A percentile compares a stretch with the other conserved stretches of the same genome.
phyloP scores from a whole-genome alignment of 2,888 invertebrate genomes.

The Hirudinaria manillensis region DNA sequence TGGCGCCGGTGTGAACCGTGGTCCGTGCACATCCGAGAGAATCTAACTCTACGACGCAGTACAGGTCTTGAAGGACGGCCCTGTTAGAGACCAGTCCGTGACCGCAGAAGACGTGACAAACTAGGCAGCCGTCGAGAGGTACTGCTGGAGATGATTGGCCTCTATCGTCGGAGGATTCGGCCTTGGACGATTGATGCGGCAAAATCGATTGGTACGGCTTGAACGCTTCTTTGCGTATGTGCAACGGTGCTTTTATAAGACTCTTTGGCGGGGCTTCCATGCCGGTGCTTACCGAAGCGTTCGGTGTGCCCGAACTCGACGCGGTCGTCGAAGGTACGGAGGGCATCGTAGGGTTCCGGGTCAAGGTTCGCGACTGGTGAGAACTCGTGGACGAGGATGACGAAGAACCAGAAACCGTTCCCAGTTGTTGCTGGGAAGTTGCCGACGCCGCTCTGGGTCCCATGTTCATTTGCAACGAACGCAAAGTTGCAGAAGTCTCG shows the following conservation, averaged over 20 bases:
- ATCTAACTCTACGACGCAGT: constrained; percentile 95
- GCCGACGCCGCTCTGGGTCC: constrained; percentile 3
- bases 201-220: constrained; percentile 46
- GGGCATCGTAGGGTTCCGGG: constrained; percentile 22
- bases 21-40: constrained; percentile 91
- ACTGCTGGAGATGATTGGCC: not conserved
- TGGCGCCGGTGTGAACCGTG: constrained; percentile 87
- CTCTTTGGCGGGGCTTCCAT: constrained; percentile 24
- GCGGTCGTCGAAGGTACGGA: constrained; percentile 4
- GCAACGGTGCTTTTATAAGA: constrained; percentile 50
- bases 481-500: constrained; percentile 11
- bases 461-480: constrained; percentile 17
- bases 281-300: not conserved
- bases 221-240: constrained; percentile 52
- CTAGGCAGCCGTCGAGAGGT: constrained; percentile 49
- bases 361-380: constrained; percentile 28
- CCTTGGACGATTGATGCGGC: constrained; percentile 26
- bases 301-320: not conserved
- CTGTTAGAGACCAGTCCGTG: constrained; percentile 55
- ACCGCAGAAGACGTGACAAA: constrained; percentile 56
- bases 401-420: constrained; percentile 28
- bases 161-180: constrained; percentile 8
- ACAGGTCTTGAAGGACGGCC: constrained; percentile 65
- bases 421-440: constrained; percentile 22
- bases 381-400: constrained; percentile 24